Evolutionary conservation across 2,113 vertebrate species (phyloP).

Genomic region (Prochilodus magdalenae): DNA sequence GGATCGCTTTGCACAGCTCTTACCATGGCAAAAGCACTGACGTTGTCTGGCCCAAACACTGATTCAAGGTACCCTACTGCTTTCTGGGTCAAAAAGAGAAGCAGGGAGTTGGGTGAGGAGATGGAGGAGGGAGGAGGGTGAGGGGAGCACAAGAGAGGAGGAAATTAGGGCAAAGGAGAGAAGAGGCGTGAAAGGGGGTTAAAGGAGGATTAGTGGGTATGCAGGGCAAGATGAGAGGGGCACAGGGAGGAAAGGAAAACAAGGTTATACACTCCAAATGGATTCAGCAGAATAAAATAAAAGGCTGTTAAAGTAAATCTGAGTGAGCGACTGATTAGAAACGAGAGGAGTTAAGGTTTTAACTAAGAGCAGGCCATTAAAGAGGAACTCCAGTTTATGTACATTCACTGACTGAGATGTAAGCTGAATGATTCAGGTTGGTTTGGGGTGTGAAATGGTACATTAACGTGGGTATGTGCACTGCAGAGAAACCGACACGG

Average conservation of each 20-base stretch:
- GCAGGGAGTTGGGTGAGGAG: constrained; percentile 43
- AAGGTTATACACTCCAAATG: background rate
- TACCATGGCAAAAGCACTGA: constrained; percentile 75
- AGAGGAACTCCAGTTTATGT: no score
- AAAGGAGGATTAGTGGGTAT: constrained; percentile 61
- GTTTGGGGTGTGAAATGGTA: no score
- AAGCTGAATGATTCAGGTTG: no score
- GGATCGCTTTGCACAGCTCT: constrained; percentile 50
- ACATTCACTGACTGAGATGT: no score
- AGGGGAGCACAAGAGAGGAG: constrained; percentile 53
- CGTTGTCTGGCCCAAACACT: constrained; percentile 74
- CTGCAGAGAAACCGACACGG: no score
- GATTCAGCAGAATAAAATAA: constrained; percentile 8
- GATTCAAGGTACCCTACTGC: constrained; percentile 76
- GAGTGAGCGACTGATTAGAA: background rate
- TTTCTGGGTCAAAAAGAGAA: constrained; percentile 66
- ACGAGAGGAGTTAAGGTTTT: background rate
- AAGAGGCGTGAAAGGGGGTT: constrained; percentile 38
- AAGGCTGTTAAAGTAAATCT: background rate
- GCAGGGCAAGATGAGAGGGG: no score
- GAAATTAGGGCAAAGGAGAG: constrained; percentile 62
- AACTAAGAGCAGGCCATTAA: no score
- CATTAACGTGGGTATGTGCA: no score
- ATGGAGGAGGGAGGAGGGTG: constrained; percentile 48
- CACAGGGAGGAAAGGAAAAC: constrained; percentile 42